phyloP scores from a whole-genome alignment of 1,140 invertebrate genomes.

The Amphibalanus amphitrite region DNA sequence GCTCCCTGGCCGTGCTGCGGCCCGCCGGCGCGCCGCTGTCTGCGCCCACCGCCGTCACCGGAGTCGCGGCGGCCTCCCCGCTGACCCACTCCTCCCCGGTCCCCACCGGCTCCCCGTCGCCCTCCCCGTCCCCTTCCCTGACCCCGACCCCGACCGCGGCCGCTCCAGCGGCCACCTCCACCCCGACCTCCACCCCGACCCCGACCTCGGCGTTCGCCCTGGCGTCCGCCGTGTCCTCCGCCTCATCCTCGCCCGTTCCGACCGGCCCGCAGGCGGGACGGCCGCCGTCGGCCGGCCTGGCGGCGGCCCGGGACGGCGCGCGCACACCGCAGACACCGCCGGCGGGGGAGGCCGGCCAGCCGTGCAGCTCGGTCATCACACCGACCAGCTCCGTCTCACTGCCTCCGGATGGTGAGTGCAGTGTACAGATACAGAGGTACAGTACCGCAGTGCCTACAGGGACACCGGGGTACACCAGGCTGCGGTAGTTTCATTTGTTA shows the following conservation, averaged over 20 bases:
- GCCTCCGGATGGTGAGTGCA: background rate
- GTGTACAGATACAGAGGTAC: too few species aligned
- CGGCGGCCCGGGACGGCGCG: background rate
- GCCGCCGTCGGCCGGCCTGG: background rate
- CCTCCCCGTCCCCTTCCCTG: slow-evolving; percentile 1
- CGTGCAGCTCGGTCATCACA: background rate
- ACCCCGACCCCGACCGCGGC: slow-evolving; percentile 8
- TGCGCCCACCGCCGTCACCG: slow-evolving; percentile 9
- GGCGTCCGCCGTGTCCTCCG: background rate
- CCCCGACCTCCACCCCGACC: slow-evolving; percentile 1
- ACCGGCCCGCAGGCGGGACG: slow-evolving; percentile 7
- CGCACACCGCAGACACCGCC: background rate
- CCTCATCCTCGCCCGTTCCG: slow-evolving; percentile 1
- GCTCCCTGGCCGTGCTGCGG: background rate
- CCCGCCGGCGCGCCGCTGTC: background rate
- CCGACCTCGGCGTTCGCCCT: too few species aligned
- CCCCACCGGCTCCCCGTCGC: too few species aligned
- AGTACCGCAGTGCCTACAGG: too few species aligned
- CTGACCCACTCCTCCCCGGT: slow-evolving; percentile 14
- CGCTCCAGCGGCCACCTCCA: slow-evolving; percentile 4
- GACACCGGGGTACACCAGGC: too few species aligned
- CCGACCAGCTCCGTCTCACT: background rate
- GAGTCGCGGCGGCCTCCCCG: slow-evolving; percentile 11
- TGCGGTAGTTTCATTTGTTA: too few species aligned
- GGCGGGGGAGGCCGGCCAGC: background rate